A percentile compares a stretch with the other conserved stretches of the same genome.
phyloP scores from a whole-genome alignment of 2,888 invertebrate species.

The Andrena fulva region DNA sequence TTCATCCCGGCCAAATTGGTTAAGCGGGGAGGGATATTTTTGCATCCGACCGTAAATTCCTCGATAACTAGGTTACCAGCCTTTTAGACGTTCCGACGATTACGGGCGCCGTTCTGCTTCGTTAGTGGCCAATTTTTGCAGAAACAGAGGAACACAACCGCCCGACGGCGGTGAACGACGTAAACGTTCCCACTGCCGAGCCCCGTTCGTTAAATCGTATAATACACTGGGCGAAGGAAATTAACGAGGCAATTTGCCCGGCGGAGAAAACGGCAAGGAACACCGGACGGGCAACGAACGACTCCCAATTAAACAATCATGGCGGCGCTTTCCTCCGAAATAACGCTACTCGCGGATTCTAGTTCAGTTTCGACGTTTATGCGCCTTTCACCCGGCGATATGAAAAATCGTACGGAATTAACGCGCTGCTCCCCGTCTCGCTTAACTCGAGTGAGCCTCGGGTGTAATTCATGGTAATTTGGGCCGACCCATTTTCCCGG shows the following conservation, averaged over 20 bases:
- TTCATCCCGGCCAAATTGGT: background rate
- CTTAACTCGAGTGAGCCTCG: slow-evolving; percentile 13
- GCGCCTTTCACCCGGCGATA: slow-evolving; percentile 21
- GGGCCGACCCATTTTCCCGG: slow-evolving; percentile 6
- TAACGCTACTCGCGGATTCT: slow-evolving; percentile 19
- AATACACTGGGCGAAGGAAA: slow-evolving; percentile 47
- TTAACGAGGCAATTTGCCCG: slow-evolving; percentile 47
- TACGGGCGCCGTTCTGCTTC: slow-evolving; percentile 47
- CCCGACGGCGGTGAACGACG: slow-evolving; percentile 48
- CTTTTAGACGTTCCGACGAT: slow-evolving; percentile 35
- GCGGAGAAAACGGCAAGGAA: slow-evolving; percentile 17
- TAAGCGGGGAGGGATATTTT: slow-evolving; percentile 16
- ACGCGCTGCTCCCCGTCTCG: slow-evolving; percentile 6
- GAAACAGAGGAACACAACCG: slow-evolving; percentile 34
- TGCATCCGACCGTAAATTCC: slow-evolving; percentile 25
- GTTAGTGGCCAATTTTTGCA: slow-evolving; percentile 61
- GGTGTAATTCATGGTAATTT: slow-evolving; percentile 38
- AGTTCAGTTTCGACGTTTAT: slow-evolving; percentile 28
- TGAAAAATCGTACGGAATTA: slow-evolving; percentile 41
- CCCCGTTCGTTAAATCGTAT: slow-evolving; percentile 53
- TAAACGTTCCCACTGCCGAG: slow-evolving; percentile 46
- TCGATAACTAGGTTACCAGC: slow-evolving; percentile 47
- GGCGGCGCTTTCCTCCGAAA: background rate
- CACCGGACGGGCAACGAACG: slow-evolving; percentile 21
- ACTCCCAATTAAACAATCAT: slow-evolving; percentile 47